Evolutionary conservation across 2,113 vertebrate species (phyloP).

Genomic region (Emydura subglobosa): DNA sequence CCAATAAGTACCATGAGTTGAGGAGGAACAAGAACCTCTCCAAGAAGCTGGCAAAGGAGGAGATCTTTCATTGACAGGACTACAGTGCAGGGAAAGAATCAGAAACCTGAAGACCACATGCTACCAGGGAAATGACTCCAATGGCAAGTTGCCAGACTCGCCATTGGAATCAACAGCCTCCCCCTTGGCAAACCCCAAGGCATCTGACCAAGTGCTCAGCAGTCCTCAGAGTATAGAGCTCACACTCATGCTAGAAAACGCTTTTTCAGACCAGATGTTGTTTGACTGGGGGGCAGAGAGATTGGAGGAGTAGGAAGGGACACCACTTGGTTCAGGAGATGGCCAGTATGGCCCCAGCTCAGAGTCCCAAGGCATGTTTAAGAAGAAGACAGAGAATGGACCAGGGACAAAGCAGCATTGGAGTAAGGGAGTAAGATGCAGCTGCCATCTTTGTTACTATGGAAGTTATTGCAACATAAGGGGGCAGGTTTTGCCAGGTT

Average conservation of each 20-base stretch:
- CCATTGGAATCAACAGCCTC: background rate
- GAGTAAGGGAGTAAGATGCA: background rate
- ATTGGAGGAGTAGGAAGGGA: background rate
- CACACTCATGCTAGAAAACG: background rate
- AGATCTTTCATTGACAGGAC: background rate
- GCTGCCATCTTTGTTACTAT: background rate
- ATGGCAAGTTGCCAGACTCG: background rate
- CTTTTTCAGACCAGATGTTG: background rate
- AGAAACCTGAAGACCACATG: background rate
- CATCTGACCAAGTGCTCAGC: background rate
- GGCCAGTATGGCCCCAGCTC: background rate
- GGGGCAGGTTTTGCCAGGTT: background rate
- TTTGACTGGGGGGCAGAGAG: background rate
- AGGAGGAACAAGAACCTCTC: rapidly evolving
- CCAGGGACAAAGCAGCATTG: background rate
- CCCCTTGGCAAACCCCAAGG: background rate
- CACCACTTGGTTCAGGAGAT: background rate
- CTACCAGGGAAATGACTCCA: background rate
- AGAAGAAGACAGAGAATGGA: background rate
- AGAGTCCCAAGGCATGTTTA: rapidly evolving
- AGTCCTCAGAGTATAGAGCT: background rate
- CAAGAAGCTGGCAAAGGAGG: background rate
- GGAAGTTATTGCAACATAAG: background rate
- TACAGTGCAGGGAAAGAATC: background rate
- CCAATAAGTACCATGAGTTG: background rate